Percentiles rank a stretch among this genome's conserved stretches.
Conservation (phyloP, 2,797 vertebrate species). For the Sitta carolinensis region DNA sequence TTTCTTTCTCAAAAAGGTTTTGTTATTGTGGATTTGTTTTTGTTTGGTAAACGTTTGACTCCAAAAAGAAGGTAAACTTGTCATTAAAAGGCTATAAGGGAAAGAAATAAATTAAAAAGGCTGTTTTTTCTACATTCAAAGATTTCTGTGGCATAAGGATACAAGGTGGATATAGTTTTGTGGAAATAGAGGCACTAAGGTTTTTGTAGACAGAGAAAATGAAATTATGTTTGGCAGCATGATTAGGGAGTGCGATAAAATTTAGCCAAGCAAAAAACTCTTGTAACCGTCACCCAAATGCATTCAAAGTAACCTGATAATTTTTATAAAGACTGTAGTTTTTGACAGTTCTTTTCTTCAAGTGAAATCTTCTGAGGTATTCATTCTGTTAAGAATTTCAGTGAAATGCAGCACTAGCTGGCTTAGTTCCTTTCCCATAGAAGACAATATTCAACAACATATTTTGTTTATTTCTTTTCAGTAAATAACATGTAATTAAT, state of each 20-base stretch:
- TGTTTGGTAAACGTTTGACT: neutral
- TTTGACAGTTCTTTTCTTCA: neutral
- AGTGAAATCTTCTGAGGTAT: neutral
- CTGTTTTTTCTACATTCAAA: neutral
- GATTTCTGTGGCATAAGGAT: neutral
- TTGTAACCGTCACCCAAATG: neutral
- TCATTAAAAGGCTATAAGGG: neutral
- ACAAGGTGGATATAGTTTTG: neutral
- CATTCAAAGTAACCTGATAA: neutral
- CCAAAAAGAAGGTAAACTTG: neutral
- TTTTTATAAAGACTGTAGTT: neutral
- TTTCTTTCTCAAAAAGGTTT: constrained; percentile 5
- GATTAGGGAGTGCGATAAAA: neutral
- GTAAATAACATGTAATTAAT: neutral
- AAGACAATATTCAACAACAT: neutral
- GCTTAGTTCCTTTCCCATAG: neutral
- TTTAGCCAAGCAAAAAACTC: neutral
- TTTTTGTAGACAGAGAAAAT: neutral
- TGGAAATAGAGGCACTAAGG: neutral
- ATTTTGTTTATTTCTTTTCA: neutral
- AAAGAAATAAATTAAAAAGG: neutral
- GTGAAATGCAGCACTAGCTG: neutral
- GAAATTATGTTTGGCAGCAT: neutral
- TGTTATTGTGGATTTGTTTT: neutral
- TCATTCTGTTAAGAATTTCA: neutral